Evolutionary conservation across 1,140 invertebrate genomes (phyloP).

Genomic region (Pogonomyrmex barbatus): DNA sequence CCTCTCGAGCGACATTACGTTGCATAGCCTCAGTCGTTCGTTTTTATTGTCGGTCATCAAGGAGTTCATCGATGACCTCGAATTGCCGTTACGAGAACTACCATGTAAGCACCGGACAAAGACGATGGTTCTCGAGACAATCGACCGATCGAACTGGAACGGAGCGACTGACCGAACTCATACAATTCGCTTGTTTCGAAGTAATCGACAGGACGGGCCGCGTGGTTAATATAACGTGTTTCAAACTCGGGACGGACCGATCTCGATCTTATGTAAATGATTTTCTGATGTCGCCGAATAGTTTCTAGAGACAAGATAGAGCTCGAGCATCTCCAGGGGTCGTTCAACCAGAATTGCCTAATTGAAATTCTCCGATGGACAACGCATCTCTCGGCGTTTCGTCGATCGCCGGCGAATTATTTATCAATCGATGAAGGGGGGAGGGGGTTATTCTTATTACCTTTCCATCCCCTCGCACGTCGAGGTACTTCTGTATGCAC

Average conservation of each 20-base stretch:
- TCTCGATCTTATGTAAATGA: slow-evolving; percentile 65
- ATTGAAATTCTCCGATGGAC: slow-evolving; percentile 40
- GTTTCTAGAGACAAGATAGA: slow-evolving; percentile 28
- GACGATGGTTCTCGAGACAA: slow-evolving; percentile 29
- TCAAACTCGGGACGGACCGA: slow-evolving; percentile 12
- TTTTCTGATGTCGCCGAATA: slow-evolving; percentile 15
- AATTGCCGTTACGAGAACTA: slow-evolving; percentile 34
- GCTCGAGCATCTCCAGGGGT: neutral
- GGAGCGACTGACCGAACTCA: neutral
- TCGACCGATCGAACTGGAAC: slow-evolving; percentile 40
- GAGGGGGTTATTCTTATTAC: slow-evolving; percentile 21
- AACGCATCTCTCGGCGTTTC: neutral
- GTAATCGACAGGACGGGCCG: neutral
- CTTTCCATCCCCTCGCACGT: neutral
- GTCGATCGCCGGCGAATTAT: slow-evolving; percentile 24
- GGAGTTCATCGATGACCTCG: slow-evolving; percentile 38
- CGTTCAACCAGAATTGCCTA: slow-evolving; percentile 21
- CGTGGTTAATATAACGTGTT: neutral
- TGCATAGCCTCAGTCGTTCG: slow-evolving; percentile 23
- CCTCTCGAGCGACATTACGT: slow-evolving; percentile 19
- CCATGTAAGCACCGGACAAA: slow-evolving; percentile 27
- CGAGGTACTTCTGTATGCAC: slow-evolving; percentile 22
- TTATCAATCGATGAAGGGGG: slow-evolving; percentile 14
- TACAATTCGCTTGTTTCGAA: slow-evolving; percentile 28
- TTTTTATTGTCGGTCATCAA: slow-evolving; percentile 48